These are phyloP conservation scores for Miichthys miiuy DNA, from an alignment of 2,797 vertebrate genomes.

Conservation along the genomic window DNA sequence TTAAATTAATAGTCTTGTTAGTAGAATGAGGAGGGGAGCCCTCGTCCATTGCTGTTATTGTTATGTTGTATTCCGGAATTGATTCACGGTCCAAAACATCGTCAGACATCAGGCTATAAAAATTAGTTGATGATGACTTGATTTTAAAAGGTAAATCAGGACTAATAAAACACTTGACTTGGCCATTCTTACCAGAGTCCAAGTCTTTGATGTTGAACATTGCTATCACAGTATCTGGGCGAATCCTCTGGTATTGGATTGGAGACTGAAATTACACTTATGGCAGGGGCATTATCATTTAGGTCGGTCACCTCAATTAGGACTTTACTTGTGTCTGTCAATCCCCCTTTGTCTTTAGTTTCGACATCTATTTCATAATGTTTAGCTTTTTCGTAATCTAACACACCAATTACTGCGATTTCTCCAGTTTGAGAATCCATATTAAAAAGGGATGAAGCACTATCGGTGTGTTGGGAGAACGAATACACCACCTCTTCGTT, in stretches of 20 bases:
- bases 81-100: slow-evolving; percentile 80
- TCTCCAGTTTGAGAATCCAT: slow-evolving; percentile 68
- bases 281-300: slow-evolving; percentile 85
- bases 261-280: slow-evolving; percentile 83
- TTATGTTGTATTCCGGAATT: slow-evolving; percentile 80
- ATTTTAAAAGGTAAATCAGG: slow-evolving; percentile 80
- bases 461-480: slow-evolving; percentile 68
- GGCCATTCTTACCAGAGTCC: slow-evolving; percentile 82
- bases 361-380: slow-evolving; percentile 78
- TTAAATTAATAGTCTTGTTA: slow-evolving; percentile 75
- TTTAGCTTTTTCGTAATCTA: slow-evolving; percentile 79
- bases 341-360: slow-evolving; percentile 78
- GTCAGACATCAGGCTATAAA: slow-evolving; percentile 81
- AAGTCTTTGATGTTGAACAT: slow-evolving; percentile 85
- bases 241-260: slow-evolving; percentile 81
- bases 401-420: slow-evolving; percentile 52
- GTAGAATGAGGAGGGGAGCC: slow-evolving; percentile 75
- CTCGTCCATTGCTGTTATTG: slow-evolving; percentile 78
- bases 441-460: slow-evolving; percentile 60
- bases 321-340: slow-evolving; percentile 78
- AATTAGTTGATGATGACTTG: slow-evolving; percentile 75
- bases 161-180: slow-evolving; percentile 76
- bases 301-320: slow-evolving; percentile 79
- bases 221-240: slow-evolving; percentile 76
- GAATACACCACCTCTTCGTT: slow-evolving; percentile 74